Evolutionary conservation across 64 coral and sea anemone genomes (phyloP), one percentile per base, ranked within the genome.

Genomic region (Montipora efflorescens): DNA sequence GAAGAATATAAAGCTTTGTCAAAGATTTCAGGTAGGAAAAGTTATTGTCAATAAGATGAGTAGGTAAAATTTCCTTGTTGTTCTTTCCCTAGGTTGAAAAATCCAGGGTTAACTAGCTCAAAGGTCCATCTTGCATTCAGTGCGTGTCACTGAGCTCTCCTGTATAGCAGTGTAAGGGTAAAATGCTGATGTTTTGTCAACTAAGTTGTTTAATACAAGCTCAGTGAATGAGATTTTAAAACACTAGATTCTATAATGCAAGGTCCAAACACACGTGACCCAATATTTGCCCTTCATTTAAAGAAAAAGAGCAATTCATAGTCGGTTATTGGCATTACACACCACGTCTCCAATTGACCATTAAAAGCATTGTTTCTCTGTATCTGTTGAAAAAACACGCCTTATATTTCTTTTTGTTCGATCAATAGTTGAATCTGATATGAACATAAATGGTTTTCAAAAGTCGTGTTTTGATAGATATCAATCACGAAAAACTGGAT

Each of bases 361-460:
- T 55, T 12, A 28, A 23, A 28, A 10, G 48, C 20, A 81, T 81
- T 57, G 79, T 47, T 55, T 76, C 74, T 84, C 18, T 45, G 1
- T 80, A 15, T 62, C 13, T 36, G 81, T 61, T 14, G 13, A 84
- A 45, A 84, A 47, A 84, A 84, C 81, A 83, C 47, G 81, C 44
- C 58, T 67, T 46, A 67, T 13, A 67, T 67, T 84, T 84, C 81
- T 66, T 46, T 61, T 67, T 36, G 15, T 46, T 18, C 7, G 59
- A 67, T 84, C 14, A 15, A 47, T 47, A 3, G 1, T 25, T 55
- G 6, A 55, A 55, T 67, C 44, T 68, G 81, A 84, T 84, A 67
- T 19, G 81, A 2, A 13, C 36, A 45, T 67, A 47, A 84, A 47
- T 84, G 59, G 58, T 67, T 45, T 84, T 67, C 4, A 67, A 74